Conservation (phyloP, 2,797 vertebrate genomes). For the Vultur gryphus region DNA sequence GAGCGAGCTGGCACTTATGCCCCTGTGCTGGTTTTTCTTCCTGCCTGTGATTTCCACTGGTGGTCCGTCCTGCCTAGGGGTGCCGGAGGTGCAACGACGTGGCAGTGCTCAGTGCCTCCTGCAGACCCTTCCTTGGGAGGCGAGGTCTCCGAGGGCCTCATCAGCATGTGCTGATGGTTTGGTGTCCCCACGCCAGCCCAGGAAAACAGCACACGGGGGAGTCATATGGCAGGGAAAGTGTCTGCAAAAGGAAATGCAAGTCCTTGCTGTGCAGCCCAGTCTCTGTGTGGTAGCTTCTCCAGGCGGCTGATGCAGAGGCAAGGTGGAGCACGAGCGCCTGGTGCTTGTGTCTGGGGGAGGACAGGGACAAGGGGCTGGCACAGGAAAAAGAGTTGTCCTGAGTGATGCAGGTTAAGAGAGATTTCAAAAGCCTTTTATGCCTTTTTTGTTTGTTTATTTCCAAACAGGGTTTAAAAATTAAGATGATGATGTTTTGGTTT, state of each 20-base stretch:
- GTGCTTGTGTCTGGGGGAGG: background rate
- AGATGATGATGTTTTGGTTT: background rate
- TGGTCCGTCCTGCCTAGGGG: background rate
- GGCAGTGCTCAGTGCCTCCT: background rate
- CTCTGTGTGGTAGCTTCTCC: background rate
- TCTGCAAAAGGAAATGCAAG: background rate
- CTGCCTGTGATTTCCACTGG: background rate
- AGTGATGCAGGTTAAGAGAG: background rate
- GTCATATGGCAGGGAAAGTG: background rate
- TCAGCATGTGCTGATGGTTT: background rate
- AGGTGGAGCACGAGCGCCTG: background rate
- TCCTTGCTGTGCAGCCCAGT: background rate
- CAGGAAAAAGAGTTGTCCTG: background rate
- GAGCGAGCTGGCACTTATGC: background rate
- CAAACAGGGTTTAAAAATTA: background rate
- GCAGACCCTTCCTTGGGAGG: background rate
- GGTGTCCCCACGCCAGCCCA: background rate
- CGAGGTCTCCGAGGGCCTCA: background rate
- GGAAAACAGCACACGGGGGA: background rate
- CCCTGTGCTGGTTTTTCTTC: background rate
- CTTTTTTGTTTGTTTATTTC: background rate
- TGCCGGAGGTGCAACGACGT: fast-evolving
- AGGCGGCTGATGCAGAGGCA: fast-evolving
- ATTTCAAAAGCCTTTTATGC: background rate
- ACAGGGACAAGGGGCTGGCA: background rate